phyloP scores from a whole-genome alignment of 1,140 invertebrate species.

The Psilanteris sp. region DNA sequence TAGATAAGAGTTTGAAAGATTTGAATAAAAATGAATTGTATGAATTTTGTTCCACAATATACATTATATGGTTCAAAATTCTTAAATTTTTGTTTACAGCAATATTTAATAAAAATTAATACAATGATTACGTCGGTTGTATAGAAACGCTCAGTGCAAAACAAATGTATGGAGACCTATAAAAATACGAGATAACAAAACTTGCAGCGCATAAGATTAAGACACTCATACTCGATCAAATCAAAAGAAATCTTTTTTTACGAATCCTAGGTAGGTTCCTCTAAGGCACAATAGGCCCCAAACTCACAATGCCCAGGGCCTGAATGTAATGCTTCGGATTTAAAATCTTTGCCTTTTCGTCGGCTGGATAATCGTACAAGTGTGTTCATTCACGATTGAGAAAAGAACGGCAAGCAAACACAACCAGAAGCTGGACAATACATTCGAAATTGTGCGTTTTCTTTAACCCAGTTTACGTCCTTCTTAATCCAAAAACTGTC shows the following conservation, averaged over 20 bases:
- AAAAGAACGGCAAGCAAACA: constrained; percentile 49
- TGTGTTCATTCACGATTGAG: constrained; percentile 36
- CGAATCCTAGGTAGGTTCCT: constrained; percentile 21
- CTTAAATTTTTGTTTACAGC: no score
- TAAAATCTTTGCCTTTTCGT: constrained; percentile 60
- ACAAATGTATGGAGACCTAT: no score
- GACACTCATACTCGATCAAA: constrained; percentile 50
- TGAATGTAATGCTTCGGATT: constrained; percentile 39
- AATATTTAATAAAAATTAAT: no score
- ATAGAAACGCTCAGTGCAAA: no score
- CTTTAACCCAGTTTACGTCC: constrained; percentile 59
- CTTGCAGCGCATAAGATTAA: constrained; percentile 24
- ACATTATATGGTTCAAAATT: no score
- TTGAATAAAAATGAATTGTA: no score
- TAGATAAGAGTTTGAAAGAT: no score
- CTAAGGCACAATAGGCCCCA: constrained; percentile 17
- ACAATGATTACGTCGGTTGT: not conserved
- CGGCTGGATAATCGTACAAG: constrained; percentile 47
- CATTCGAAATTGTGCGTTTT: constrained; percentile 56
- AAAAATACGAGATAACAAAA: constrained; percentile 3
- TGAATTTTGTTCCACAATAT: no score
- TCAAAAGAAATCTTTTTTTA: constrained; percentile 51
- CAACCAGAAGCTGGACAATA: constrained; percentile 52
- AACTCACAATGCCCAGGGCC: constrained; percentile 18
- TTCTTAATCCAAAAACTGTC: constrained; percentile 56